Base-by-base conservation (phyloP, 2,113 vertebrate genomes). In the Pollimyrus isidori region DNA sequence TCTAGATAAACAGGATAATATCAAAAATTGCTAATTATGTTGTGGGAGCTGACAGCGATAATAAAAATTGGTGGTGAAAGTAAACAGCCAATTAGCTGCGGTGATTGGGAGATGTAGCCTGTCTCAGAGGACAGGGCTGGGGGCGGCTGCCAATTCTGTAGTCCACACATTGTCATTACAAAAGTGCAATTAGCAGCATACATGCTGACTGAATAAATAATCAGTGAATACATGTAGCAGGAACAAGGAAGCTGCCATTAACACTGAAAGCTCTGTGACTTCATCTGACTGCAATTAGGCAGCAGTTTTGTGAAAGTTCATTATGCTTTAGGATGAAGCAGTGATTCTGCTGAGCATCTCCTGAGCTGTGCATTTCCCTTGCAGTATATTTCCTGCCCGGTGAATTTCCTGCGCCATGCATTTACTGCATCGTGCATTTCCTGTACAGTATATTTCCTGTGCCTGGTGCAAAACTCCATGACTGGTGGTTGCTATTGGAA, bases 181-280 rank as follows among this genome's bases (percentile, higher is more conserved):
- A 88, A 69, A 69, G 42, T 56, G 56, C 17, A 48, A 69, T 42
- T 56, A 87, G 86, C 45, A 65, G 42, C 87, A 65, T 13, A 26
- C 56, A 88, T 69, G n/a, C 58, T 88, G 87, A 48, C 56, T 65
- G 56, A 88, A 65, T 88, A 88, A 65, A 65, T 88, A 88, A 80
- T 80, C 35, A 80, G 30, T 19, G 35, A 65, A 88, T n/a, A 7
- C 39, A 46, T 62, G 23, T 48, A 76, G 42, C 17, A 48, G 21
- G 82, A 46, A 84, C 82, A 84, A 48, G 21, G 52, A 87, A 10
- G 52, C 39, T 62, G 21, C 35, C 86, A 87, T 87, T 17, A 84
- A 23, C 21, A 84, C 82, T 84, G 82, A 84, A 48, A 48, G 21
- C 39, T 21, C 9, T 4, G 35, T 35, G 11, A 85, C 82, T 69